Percentiles rank a stretch among this genome's conserved stretches.
Evolutionary conservation across 2,113 vertebrate species (phyloP).

Genomic region (Camelus dromedarius): DNA sequence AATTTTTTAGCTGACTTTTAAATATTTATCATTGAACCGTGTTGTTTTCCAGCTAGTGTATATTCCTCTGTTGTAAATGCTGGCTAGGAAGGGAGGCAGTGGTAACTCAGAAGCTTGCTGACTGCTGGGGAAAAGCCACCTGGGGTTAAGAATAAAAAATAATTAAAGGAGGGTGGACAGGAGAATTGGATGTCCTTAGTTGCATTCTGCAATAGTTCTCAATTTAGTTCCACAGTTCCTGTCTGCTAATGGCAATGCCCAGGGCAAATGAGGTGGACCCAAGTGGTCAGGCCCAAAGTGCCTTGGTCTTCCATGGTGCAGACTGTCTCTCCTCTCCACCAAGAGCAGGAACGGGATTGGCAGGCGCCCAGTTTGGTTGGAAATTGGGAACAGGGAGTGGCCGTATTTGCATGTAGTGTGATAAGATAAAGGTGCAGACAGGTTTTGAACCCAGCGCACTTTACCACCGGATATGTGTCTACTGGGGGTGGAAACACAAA

Average conservation of each 20-base stretch:
- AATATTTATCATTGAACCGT: background rate
- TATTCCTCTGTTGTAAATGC: background rate
- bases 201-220: background rate
- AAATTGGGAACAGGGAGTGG: fast-evolving
- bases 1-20: background rate
- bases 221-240: background rate
- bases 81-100: background rate
- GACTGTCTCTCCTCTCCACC: background rate
- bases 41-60: background rate
- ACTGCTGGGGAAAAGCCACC: background rate
- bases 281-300: background rate
- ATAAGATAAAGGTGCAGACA: no score
- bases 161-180: background rate
- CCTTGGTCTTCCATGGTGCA: background rate
- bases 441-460: background rate
- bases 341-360: background rate
- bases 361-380: background rate
- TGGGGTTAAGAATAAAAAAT: background rate
- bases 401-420: background rate
- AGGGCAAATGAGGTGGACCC: background rate
- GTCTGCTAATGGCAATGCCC: background rate
- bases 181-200: background rate
- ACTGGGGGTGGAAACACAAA: background rate
- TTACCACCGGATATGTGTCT: background rate
- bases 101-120: background rate